phyloP scores from a whole-genome alignment of 2,797 vertebrate genomes.

The Tenualosa ilisha region DNA sequence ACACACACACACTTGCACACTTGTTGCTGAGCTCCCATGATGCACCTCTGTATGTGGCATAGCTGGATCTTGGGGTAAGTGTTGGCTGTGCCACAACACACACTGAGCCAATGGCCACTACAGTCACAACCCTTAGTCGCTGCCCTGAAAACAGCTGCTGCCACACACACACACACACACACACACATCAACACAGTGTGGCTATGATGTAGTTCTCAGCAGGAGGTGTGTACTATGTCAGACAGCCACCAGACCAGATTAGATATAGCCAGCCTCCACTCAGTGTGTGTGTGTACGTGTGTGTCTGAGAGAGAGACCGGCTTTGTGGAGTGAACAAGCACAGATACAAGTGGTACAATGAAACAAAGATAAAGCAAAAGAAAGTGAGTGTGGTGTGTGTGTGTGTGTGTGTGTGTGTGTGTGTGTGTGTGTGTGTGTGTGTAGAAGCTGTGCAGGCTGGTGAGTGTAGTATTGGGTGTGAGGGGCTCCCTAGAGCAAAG shows the following conservation, averaged over 20 bases:
- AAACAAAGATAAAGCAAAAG: not conserved
- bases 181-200: conserved; percentile 25
- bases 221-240: conserved; percentile 35
- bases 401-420: not conserved
- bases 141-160: not conserved
- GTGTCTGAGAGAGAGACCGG: not conserved
- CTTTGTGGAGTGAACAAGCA: not conserved
- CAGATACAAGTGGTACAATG: not conserved
- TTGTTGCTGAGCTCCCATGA: not conserved
- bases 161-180: not conserved
- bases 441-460: not conserved
- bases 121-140: not conserved
- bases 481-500: not conserved
- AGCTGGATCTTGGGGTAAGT: not conserved
- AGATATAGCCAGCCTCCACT: conserved; percentile 26
- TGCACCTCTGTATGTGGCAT: not conserved
- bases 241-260: conserved; percentile 32
- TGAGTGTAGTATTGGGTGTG: not conserved
- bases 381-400: not conserved
- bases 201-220: conserved; percentile 43
- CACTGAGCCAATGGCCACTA: not conserved
- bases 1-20: not conserved
- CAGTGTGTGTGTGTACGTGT: conserved; percentile 8
- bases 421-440: not conserved
- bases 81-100: not conserved